Base-by-base conservation (phyloP, 1,140 invertebrate species). In the Tetramorium parvispinum region DNA sequence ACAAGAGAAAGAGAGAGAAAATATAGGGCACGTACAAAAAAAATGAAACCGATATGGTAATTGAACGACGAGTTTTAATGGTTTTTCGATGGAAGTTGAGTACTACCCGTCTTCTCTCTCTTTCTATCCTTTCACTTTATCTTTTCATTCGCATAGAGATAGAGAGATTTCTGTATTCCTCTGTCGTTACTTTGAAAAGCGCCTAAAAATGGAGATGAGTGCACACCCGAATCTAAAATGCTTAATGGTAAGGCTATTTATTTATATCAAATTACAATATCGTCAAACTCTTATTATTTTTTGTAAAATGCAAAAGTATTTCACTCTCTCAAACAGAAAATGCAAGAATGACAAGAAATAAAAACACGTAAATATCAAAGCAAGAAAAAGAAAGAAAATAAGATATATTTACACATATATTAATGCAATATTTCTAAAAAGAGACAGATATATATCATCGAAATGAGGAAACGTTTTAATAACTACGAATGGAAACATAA, bases 211-310 rank as follows among this genome's bases (percentile, higher is more conserved):
- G 59, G 71, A 90, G 68, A 87, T 61, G 24, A 81, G 82, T 55
- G 91, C 90, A 91, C 91, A 92, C 94, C 91, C 92, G 90, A 94
- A 93, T 93, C 92, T 93, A 93, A 91, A 91, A 93, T 93, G 91
- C 92, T 46, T 93, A 92, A 91, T 91, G 91, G 86, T 91, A 88
- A 92, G 92, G 91, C 86, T 93, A 85, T 46, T 59, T 43, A 46
- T 55, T 49, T 43, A 46, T 55, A 81, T 68, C 32, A 73, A 83
- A 46, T 24, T 46, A 46, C 10, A 21, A 46, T 40, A 46, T 32
- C 21, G 8, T 40, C 13, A 18, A 32, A 4, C 2, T 16, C 13
- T 49, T 68, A 24, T 68, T 16, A 18, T 5, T 71, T 81, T 43
- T 16, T 55, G 16, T 13, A 40, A 78, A 43, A 55, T 81, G 65